phyloP scores from a whole-genome alignment of 1,140 invertebrate genomes.

The Cydia fagiglandana region DNA sequence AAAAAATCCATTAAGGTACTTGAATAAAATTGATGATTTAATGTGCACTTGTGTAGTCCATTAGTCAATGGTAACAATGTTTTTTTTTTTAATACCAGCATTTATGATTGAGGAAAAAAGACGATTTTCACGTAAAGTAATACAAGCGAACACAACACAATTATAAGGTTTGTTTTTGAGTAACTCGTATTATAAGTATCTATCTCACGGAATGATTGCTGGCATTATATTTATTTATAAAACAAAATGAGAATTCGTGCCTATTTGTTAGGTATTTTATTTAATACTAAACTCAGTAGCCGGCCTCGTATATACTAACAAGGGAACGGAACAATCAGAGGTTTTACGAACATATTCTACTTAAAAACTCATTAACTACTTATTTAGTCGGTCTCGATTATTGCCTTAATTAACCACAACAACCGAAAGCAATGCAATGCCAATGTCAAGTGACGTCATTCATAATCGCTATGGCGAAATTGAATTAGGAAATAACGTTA shows the following conservation, averaged over 20 bases:
- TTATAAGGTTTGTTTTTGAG: too few relatives aligned
- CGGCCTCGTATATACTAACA: conserved; percentile 21
- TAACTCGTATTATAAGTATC: too few relatives aligned
- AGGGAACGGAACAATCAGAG: conserved; percentile 26
- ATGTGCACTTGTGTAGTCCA: too few relatives aligned
- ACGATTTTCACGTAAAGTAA: too few relatives aligned
- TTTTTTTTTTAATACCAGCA: too few relatives aligned
- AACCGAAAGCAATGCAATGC: conserved; percentile 29
- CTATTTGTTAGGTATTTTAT: background rate
- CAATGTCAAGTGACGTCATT: conserved; percentile 23
- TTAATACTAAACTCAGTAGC: background rate
- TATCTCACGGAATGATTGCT: too few relatives aligned
- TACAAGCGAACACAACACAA: too few relatives aligned
- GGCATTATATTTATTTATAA: too few relatives aligned
- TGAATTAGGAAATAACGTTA: conserved; percentile 17
- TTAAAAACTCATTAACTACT: conserved; percentile 22
- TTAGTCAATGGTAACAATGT: too few relatives aligned
- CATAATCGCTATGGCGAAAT: conserved; percentile 17
- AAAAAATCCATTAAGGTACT: background rate
- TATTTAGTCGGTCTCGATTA: background rate
- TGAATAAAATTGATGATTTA: background rate
- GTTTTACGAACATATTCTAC: conserved; percentile 23
- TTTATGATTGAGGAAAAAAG: too few relatives aligned
- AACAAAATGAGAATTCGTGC: background rate
- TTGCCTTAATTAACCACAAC: conserved; percentile 25